Base-by-base conservation (phyloP, 2,797 vertebrate species). In the Hydrocynus forskahlii region DNA sequence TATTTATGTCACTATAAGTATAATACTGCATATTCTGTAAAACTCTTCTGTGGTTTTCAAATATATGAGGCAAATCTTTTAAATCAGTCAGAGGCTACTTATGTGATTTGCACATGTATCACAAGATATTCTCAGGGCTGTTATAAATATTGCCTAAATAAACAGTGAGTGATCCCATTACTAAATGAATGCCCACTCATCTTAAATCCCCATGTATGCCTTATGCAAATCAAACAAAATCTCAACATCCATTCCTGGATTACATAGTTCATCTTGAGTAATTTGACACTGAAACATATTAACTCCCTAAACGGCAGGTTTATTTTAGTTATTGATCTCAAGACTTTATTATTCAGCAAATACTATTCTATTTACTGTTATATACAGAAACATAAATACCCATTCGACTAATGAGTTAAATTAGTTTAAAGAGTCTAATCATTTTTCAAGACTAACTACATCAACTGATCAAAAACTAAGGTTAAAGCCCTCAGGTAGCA, bases 391-490 rank as follows among this genome's bases (percentile, higher is more conserved):
- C 35, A 35, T 35, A 35, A 35, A 35, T 35, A 35, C 4, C 35
- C 35, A 35, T 35, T 35, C 2, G 2, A 35, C 35, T 35, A 35
- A 35, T 35, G 35, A 35, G 35, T 35, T 35, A 35, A 35, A 2
- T 35, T 2, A 35, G 35, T 54, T 54, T 54, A 54, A 54, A 13
- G 52, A 16, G n/a, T 59, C 17, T 12, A 13, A 16, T 63, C 25
- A 14, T 2, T 25, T 63, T 12, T 5, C 60, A 63, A 16, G 13
- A 63, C 25, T 12, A 64, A 7, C 13, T 45, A 71, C 23, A 29
- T 52, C 5, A 40, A 19, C 68, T n/a, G 21, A 71, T 71, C 21
- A 52, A 71, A 52, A 71, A 71, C 68, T 71, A 52, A 17, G 21
- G 16, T 52, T 25, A 78, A 48, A 6, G 40, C 19, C 76, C 67